Conservation (phyloP, 64 coral and sea anemone genomes). For the Stichodactyla mertensii region DNA sequence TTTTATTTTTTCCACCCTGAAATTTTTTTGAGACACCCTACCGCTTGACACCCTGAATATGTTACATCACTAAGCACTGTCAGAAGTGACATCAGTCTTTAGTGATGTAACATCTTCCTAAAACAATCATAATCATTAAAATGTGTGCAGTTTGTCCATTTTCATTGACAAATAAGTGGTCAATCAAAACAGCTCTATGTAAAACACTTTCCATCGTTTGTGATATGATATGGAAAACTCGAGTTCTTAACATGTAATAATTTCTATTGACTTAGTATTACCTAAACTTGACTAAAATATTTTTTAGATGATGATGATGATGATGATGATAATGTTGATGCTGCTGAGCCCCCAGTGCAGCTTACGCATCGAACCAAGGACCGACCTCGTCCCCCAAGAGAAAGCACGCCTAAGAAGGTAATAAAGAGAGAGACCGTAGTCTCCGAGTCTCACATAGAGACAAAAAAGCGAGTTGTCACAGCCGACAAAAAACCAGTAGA, state of each 20-base stretch:
- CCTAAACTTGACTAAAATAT: not conserved
- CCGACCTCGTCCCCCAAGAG: not conserved
- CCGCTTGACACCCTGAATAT: too few species aligned
- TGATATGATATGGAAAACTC: too few species aligned
- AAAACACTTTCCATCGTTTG: too few species aligned
- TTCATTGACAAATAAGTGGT: too few species aligned
- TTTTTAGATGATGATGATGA: constrained; percentile 14
- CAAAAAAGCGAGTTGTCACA: not conserved
- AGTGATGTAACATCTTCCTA: too few species aligned
- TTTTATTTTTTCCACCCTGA: too few species aligned
- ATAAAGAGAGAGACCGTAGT: constrained; percentile 18
- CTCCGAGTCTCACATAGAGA: not conserved
- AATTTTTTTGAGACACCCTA: too few species aligned
- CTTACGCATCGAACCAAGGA: not conserved
- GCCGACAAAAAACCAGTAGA: not conserved
- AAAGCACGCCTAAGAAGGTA: constrained; percentile 4
- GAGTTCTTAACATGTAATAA: not conserved
- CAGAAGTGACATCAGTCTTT: too few species aligned
- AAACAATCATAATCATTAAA: too few species aligned
- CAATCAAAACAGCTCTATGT: too few species aligned
- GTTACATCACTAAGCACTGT: too few species aligned
- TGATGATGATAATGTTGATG: not conserved
- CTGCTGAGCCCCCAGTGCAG: not conserved
- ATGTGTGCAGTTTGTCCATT: too few species aligned
- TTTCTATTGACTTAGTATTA: not conserved